A percentile compares a stretch with the other conserved stretches of the same genome.
Evolutionary conservation across 2,113 vertebrate species (phyloP).

Genomic region (Pelodiscus sinensis): DNA sequence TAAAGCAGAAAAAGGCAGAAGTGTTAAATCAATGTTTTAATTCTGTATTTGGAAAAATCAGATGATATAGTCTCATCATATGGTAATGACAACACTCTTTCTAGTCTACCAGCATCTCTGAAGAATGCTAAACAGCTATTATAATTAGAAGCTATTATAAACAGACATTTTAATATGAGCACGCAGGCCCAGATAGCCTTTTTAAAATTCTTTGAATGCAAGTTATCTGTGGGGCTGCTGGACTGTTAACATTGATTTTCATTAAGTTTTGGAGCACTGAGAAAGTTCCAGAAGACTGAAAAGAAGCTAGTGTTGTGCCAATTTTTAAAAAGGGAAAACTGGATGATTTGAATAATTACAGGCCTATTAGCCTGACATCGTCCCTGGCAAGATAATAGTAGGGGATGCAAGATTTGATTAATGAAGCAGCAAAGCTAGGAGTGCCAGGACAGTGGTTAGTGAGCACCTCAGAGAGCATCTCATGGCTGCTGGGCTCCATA

Average conservation of each 20-base stretch:
- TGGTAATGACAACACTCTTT: neutral
- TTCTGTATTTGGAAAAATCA: neutral
- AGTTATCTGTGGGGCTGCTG: neutral
- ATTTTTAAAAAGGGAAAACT: neutral
- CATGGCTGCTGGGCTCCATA: neutral
- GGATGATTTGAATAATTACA: neutral
- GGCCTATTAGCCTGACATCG: neutral
- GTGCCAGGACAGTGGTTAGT: neutral
- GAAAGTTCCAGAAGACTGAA: neutral
- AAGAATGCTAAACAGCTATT: neutral
- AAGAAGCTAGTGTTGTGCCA: neutral
- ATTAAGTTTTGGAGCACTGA: neutral
- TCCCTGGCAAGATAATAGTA: neutral
- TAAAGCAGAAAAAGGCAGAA: neutral
- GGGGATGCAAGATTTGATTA: neutral
- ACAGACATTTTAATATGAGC: neutral
- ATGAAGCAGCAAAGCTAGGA: neutral
- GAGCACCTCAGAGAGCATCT: neutral
- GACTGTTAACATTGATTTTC: neutral
- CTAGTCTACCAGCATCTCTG: neutral
- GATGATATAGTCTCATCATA: neutral
- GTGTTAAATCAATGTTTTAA: neutral
- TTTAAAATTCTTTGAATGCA: neutral
- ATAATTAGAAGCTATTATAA: neutral
- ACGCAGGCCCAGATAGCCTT: neutral